Evolutionary conservation across 2,888 invertebrate genomes (phyloP).

Genomic region (Koerneria pararmatus): DNA sequence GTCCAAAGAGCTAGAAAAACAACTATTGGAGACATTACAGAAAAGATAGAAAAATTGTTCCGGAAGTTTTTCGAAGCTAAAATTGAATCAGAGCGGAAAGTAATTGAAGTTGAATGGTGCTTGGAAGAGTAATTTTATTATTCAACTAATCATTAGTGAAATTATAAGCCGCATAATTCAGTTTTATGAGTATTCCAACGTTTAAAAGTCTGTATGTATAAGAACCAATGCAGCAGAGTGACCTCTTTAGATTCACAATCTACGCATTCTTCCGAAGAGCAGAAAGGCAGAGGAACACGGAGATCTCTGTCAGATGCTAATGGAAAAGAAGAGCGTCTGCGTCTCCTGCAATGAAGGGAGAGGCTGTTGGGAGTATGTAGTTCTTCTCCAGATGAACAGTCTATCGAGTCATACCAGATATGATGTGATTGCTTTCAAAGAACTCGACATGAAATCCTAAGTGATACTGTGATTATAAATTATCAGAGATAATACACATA

Average conservation of each 20-base stretch:
- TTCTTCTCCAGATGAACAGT: too few species aligned
- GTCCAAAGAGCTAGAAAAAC: not conserved
- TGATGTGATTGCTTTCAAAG: too few species aligned
- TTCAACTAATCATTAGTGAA: not conserved
- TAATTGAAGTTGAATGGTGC: not conserved
- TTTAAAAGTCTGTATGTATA: not conserved
- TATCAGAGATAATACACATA: too few species aligned
- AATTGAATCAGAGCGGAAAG: not conserved
- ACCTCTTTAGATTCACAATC: conserved; percentile 27
- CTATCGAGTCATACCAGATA: too few species aligned
- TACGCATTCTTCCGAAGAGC: conserved; percentile 19
- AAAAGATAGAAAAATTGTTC: not conserved
- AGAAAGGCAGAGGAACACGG: conserved; percentile 27
- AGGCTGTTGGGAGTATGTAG: too few species aligned
- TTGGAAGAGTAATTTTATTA: not conserved
- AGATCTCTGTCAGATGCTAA: conserved; percentile 29
- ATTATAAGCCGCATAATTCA: not conserved
- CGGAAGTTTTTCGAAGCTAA: not conserved
- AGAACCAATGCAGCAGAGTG: not conserved
- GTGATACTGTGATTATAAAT: too few species aligned
- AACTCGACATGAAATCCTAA: too few species aligned
- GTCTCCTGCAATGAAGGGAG: conserved; percentile 16
- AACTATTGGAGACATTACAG: not conserved
- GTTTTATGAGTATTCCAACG: not conserved
- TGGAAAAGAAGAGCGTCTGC: conserved; percentile 26